phyloP scores from a whole-genome alignment of 2,888 invertebrate genomes.

The Polyploca ridens region DNA sequence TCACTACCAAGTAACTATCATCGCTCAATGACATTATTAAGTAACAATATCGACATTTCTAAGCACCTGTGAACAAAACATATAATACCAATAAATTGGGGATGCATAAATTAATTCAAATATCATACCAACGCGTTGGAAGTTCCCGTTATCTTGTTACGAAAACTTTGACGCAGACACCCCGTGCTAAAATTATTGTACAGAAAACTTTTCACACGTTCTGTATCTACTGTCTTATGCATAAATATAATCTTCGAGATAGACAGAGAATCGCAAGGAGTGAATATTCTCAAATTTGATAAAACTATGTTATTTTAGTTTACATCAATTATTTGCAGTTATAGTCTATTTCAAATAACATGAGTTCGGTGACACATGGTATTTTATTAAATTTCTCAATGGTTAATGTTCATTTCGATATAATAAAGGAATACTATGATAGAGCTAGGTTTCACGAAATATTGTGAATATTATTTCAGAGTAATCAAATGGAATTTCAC shows the following conservation, averaged over 20 bases:
- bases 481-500: too few species aligned
- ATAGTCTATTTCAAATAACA: too few species aligned
- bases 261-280: constrained; percentile 18
- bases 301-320: constrained; percentile 10
- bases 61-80: constrained; percentile 14
- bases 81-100: constrained; percentile 23
- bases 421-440: too few species aligned
- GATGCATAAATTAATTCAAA: constrained; percentile 36
- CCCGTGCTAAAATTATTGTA: constrained; percentile 23
- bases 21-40: too few species aligned
- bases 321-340: not conserved
- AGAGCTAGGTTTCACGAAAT: too few species aligned
- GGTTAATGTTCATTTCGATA: too few species aligned
- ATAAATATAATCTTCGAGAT: constrained; percentile 16
- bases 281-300: constrained; percentile 20
- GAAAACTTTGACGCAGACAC: constrained; percentile 28
- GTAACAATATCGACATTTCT: too few species aligned
- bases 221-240: constrained; percentile 19
- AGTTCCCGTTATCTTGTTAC: constrained; percentile 38
- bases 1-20: too few species aligned
- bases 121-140: constrained; percentile 31
- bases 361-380: too few species aligned
- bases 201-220: constrained; percentile 19
- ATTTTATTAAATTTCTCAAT: too few species aligned
- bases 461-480: too few species aligned